A percentile compares a stretch with the other conserved stretches of the same genome.
These are phyloP conservation scores for Aphidius ervi DNA, from an alignment of 1,140 invertebrate genomes.

Conservation along the genomic window DNA sequence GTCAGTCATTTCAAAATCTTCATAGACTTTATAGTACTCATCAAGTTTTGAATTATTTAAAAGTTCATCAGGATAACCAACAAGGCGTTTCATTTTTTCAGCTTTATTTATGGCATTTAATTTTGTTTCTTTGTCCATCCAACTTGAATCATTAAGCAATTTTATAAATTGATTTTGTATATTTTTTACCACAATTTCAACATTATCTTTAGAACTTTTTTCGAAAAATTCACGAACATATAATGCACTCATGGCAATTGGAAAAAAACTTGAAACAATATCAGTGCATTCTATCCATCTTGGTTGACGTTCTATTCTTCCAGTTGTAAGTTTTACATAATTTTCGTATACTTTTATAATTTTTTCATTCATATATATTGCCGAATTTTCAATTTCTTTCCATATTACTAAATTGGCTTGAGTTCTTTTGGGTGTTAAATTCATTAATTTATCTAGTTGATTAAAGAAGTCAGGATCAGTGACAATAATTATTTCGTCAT, in stretches of 20 bases:
- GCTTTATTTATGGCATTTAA: constrained; percentile 57
- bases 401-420: constrained; percentile 80
- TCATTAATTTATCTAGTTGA: constrained; percentile 55
- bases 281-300: constrained; percentile 82
- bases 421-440: constrained; percentile 57
- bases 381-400: constrained; percentile 67
- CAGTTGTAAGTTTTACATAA: constrained; percentile 70
- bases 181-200: constrained; percentile 32
- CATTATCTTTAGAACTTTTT: constrained; percentile 49
- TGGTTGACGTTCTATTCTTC: constrained; percentile 67
- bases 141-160: constrained; percentile 50
- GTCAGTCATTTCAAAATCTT: constrained; percentile 65
- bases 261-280: constrained; percentile 66
- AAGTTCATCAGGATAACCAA: constrained; percentile 62
- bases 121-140: constrained; percentile 68
- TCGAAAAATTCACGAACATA: constrained; percentile 58
- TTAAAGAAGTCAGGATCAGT: constrained; percentile 60
- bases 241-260: constrained; percentile 62
- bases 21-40: constrained; percentile 59
- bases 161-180: background rate
- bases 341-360: constrained; percentile 67
- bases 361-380: constrained; percentile 64
- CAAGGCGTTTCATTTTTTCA: constrained; percentile 52
- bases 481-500: constrained; percentile 62
- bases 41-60: constrained; percentile 68